Evolutionary conservation across 2,888 invertebrate species (phyloP), one percentile per base, ranked within the genome.

Genomic region (Choristoneura rosaceana): DNA sequence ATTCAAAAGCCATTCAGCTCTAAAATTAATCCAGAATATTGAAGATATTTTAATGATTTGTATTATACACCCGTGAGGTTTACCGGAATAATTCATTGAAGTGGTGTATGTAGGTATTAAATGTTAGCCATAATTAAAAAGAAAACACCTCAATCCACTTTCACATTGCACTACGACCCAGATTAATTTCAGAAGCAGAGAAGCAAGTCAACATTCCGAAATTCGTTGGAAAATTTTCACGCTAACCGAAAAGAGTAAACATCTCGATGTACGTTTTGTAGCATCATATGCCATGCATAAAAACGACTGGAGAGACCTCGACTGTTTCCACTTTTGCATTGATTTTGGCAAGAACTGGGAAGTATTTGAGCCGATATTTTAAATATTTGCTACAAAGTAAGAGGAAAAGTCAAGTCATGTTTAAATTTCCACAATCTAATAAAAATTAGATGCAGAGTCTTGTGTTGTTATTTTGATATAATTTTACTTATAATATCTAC

Each of bases 251-350:
- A 74, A 74, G 71, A 67, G 71, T 64, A 74, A 74, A 75, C 74
- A 73, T 75, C 65, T 38, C 33, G 67, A 71, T 75, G 69, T 73
- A 73, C 73, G 74, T 74, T 76, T 76, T 75, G 64, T 65, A 59
- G 76, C 74, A 75, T 73, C 76, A 75, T 75, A 78, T 80, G 78
- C 77, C 81, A 82, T 81, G 79, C 82, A 82, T 78, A 80, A 82
- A 83, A 80, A 76, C 77, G 79, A 76, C 76, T 76, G 70, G 64
- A 55, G 64, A 73, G 17, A 7, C 50, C 15, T 15, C 50, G 2
- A 52, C 50, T 9, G 15, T 52, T 52, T 52, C 15, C 5, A 15
- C 9, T 15, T 9, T 5, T 17, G 9, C 50, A 52, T 52, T 25
- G 55, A 55, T 55, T 55, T 25, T 52, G 50, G 15, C 50, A 17